Conservation (phyloP, 2,113 vertebrate species). For the human region DNA sequence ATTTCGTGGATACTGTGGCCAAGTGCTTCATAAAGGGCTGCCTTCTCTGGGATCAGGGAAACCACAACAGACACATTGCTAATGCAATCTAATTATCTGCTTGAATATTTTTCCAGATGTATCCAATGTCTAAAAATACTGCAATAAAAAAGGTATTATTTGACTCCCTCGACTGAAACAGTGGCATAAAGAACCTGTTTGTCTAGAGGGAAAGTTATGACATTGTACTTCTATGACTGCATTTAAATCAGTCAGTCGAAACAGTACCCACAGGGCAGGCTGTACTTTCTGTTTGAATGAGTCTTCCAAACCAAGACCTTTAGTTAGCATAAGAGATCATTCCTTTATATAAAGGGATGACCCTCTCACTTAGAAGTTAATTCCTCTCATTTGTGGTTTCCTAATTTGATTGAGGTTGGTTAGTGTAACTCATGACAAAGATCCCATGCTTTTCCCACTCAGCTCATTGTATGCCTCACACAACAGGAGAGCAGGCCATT, state of each 20-base stretch:
- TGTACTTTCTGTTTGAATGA: slow-evolving; percentile 65
- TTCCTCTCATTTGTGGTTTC: slow-evolving; percentile 74
- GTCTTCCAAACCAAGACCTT: slow-evolving; percentile 59
- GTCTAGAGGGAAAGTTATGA: slow-evolving; percentile 82
- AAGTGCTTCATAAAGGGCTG: slow-evolving; percentile 88
- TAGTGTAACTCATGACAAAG: slow-evolving; percentile 65
- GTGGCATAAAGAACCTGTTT: slow-evolving; percentile 87
- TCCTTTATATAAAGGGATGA: slow-evolving; percentile 53
- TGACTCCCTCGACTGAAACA: slow-evolving; percentile 82
- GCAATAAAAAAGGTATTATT: slow-evolving; percentile 88
- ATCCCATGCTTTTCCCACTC: slow-evolving; percentile 5
- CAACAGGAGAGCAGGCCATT: background rate
- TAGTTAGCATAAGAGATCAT: background rate
- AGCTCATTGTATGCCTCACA: background rate
- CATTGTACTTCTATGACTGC: slow-evolving; percentile 74
- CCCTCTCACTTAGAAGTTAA: slow-evolving; percentile 60
- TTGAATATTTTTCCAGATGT: slow-evolving; percentile 91
- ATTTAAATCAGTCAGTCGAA: slow-evolving; percentile 83
- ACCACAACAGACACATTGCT: slow-evolving; percentile 90
- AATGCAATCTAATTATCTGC: slow-evolving; percentile 91
- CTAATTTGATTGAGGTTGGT: slow-evolving; percentile 62
- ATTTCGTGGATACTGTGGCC: slow-evolving; percentile 86
- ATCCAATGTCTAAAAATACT: slow-evolving; percentile 89
- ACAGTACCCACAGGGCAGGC: slow-evolving; percentile 61
- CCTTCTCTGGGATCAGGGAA: slow-evolving; percentile 88